Evolutionary conservation across 2,113 vertebrate genomes (phyloP).

Genomic region (Dolichotis patagonum): DNA sequence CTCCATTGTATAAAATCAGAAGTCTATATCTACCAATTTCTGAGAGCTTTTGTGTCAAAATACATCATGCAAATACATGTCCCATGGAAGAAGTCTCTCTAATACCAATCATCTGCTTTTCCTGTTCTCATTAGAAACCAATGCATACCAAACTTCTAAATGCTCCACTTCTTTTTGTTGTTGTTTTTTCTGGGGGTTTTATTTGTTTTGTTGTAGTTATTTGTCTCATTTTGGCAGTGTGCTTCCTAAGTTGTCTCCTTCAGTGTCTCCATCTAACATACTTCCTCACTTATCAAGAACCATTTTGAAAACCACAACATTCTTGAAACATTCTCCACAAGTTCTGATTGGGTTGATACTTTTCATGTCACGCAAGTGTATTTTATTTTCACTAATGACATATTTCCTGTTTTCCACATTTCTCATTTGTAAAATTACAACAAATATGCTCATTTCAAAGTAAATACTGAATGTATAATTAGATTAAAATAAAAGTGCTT

Average conservation of each 20-base stretch:
- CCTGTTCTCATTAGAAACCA: neutral
- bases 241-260: neutral
- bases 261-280: neutral
- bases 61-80: too few species aligned
- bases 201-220: too few species aligned
- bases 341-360: neutral
- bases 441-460: neutral
- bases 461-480: neutral
- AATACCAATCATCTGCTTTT: neutral
- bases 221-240: neutral
- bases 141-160: neutral
- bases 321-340: neutral
- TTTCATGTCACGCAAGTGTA: neutral
- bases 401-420: neutral
- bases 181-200: neutral
- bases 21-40: neutral
- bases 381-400: constrained; percentile 1
- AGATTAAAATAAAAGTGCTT: neutral
- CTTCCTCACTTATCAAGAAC: neutral
- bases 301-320: neutral
- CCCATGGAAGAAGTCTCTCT: too few species aligned
- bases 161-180: neutral
- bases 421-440: neutral
- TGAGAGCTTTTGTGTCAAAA: too few species aligned
- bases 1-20: neutral